These are phyloP conservation scores for Sinodicranocentrus sp. DNA, from an alignment of 2,888 invertebrate species.

Conservation along the genomic window DNA sequence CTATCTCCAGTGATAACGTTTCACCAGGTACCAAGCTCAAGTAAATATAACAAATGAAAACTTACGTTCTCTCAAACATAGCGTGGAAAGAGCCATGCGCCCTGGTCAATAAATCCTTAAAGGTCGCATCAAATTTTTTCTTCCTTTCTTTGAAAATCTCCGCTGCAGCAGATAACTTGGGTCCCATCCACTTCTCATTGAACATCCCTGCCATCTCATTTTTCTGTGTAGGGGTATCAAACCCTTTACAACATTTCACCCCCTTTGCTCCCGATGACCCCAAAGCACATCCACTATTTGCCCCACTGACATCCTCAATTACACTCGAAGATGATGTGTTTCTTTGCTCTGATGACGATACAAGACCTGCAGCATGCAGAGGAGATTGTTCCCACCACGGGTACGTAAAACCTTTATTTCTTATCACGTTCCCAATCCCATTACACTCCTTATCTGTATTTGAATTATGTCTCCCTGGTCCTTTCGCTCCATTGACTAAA, in stretches of 20 bases:
- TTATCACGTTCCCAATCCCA: conserved; percentile 70
- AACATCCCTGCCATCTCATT: conserved; percentile 71
- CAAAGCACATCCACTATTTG: conserved; percentile 61
- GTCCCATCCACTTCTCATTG: conserved; percentile 74
- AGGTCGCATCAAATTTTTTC: conserved; percentile 75
- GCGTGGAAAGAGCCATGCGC: conserved; percentile 85
- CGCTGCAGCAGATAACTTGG: conserved; percentile 69
- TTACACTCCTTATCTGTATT: conserved; percentile 71
- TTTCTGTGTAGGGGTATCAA: conserved; percentile 63
- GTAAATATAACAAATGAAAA: background rate
- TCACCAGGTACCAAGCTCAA: no score
- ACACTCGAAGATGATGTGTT: no score
- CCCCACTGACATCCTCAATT: conserved; percentile 35
- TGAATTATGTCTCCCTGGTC: conserved; percentile 2
- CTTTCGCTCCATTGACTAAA: no score
- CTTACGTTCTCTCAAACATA: conserved; percentile 92
- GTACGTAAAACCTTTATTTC: conserved; percentile 74
- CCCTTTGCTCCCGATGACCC: conserved; percentile 59
- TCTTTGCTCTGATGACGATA: conserved; percentile 19
- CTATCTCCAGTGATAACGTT: no score
- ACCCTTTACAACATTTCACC: conserved; percentile 73
- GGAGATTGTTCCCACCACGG: conserved; percentile 75
- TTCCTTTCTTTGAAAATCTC: conserved; percentile 75
- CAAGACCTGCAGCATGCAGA: conserved; percentile 20
- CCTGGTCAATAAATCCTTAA: conserved; percentile 73